A percentile compares a stretch with the other conserved stretches of the same genome.
These are phyloP conservation scores for Trichonephila clavata DNA, from an alignment of 1,140 invertebrate genomes.

Conservation along the genomic window DNA sequence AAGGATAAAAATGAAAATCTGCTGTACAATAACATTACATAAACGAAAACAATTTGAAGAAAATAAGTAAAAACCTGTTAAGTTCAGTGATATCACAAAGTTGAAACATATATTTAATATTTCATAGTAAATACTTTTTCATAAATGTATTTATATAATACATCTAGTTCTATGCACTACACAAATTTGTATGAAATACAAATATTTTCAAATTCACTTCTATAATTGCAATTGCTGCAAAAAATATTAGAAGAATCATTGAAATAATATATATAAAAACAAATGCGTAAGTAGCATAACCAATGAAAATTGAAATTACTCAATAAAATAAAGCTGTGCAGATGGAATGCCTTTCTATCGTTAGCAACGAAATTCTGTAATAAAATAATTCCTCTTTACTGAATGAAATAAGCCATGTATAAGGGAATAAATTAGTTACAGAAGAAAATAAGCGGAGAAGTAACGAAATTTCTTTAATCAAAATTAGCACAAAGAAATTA, in stretches of 20 bases:
- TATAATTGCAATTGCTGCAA: conserved; percentile 34
- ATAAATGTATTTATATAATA: neutral
- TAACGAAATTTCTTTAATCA: neutral
- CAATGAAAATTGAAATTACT: conserved; percentile 66
- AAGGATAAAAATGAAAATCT: conserved; percentile 44
- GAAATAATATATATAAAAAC: conserved; percentile 47
- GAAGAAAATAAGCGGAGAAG: neutral
- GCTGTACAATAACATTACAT: neutral
- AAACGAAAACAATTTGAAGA: conserved; percentile 7
- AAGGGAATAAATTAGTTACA: neutral
- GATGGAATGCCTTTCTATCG: conserved; percentile 9
- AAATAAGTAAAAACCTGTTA: neutral
- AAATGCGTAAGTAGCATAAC: conserved; percentile 65
- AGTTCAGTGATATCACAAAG: neutral
- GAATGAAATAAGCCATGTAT: neutral
- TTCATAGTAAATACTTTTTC: conserved; percentile 1
- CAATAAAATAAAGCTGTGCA: conserved; percentile 55
- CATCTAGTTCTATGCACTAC: neutral
- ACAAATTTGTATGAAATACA: conserved; percentile 1
- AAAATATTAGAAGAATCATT: conserved; percentile 28
- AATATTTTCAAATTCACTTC: neutral
- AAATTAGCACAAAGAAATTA: no score
- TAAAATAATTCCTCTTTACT: conserved; percentile 7
- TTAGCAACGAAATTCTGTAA: conserved; percentile 19
- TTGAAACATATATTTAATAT: conserved; percentile 1